Base-by-base conservation (phyloP, 2,888 invertebrate genomes). In the Harpagoxenus sublaevis region DNA sequence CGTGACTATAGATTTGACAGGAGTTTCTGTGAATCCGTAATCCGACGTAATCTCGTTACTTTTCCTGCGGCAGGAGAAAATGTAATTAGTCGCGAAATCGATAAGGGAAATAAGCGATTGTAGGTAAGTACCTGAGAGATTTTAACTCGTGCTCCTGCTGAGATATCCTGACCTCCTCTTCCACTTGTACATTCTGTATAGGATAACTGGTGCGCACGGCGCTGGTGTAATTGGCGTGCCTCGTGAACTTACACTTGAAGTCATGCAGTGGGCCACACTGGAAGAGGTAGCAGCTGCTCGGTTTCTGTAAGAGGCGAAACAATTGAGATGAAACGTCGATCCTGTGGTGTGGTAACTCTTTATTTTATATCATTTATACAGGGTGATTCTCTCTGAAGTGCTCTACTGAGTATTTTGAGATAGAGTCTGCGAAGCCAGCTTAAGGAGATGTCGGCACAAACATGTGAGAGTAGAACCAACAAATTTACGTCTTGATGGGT, bases 231-330 rank as follows among this genome's bases (percentile, higher is more conserved):
- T 98, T 98, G 74, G 97, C 96, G 95, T 99, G 98, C 85, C 97
- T 96, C 1, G 98, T 98, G 94, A 99, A 99, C 96, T 98, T 98
- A 96, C 99, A 99, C 93, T 98, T 97, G 95, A 98, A 98, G 95
- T 98, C 98, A 94, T 98, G 98, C 0, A 98, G 97, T 6, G 98
- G 97, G 1, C 99, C 98, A 95, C 99, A 99, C 95, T 98, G 97
- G 95, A 99, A 99, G 89, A 99, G 96, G 95, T 98, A 99, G 95
- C 98, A 99, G 94, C 98, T 98, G 86, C 98, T 98, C 4, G 97
- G 97, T 90, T 97, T 97, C 97, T 98, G 95, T 62, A 95, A 95
- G 45, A 39, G 12, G 23, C 4, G 5, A 66, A 18, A 57, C 12
- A 10, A 39, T 5, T 23, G 1, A 10, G 15, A 55, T 28, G 23